Conservation (phyloP, 2,113 vertebrate species). For the Pygoscelis antarcticus region DNA sequence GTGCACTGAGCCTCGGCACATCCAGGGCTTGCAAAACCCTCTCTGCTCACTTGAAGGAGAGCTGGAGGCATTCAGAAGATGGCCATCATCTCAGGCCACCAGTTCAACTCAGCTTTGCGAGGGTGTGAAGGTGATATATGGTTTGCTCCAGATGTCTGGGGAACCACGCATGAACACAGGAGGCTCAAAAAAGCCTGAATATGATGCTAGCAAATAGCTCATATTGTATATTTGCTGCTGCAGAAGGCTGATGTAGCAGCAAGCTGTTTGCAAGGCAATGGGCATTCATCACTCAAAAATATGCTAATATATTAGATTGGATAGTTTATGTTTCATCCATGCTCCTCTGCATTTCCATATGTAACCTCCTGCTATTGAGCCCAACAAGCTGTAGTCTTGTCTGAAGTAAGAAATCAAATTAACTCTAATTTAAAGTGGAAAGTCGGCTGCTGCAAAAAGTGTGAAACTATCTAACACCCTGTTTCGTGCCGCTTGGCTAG, state of each 20-base stretch:
- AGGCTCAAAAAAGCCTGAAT: not conserved
- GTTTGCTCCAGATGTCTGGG: not conserved
- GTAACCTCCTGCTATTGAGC: not conserved
- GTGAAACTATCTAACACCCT: not conserved
- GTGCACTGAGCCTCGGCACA: rapidly evolving
- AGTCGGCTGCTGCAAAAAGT: not conserved
- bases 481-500: not conserved
- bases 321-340: not conserved
- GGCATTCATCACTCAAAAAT: not conserved
- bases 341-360: not conserved
- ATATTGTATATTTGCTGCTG: not conserved
- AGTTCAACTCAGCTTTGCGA: not conserved
- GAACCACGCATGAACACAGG: not conserved
- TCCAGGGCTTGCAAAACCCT: not conserved
- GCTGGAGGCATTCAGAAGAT: not conserved
- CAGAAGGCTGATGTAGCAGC: not conserved
- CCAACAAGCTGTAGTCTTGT: not conserved
- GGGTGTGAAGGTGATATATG: not conserved
- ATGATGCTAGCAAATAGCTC: not conserved
- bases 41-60: not conserved
- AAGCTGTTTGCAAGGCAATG: not conserved
- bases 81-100: not conserved
- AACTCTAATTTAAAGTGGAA: not conserved
- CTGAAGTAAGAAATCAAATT: not conserved
- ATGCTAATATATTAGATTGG: not conserved